phyloP scores from a whole-genome alignment of 2,797 vertebrate genomes.

The Melanogrammus aeglefinus region DNA sequence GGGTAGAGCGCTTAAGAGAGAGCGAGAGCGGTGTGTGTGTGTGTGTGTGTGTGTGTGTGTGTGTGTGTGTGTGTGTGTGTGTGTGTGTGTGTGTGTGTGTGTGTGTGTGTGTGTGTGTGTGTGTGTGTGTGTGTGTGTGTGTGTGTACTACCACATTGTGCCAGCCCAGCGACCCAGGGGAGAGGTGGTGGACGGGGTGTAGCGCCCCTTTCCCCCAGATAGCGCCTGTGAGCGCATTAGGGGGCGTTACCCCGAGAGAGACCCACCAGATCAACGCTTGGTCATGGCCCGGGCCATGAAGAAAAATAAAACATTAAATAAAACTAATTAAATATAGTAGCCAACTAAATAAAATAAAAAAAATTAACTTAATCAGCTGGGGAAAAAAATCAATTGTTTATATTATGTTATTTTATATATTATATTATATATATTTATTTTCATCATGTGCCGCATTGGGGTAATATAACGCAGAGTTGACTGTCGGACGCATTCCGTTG shows the following conservation, averaged over 20 bases:
- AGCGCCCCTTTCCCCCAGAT: neutral
- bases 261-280: neutral
- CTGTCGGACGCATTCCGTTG: too few species aligned
- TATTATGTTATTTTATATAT: too few species aligned
- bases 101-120: conserved; percentile 25
- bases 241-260: conserved; percentile 15
- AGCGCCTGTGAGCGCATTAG: neutral
- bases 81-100: conserved; percentile 12
- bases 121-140: conserved; percentile 15
- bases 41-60: neutral
- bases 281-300: conserved; percentile 11
- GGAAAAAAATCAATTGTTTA: too few species aligned
- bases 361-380: too few species aligned
- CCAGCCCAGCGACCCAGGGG: too few species aligned
- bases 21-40: too few species aligned
- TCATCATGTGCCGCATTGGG: too few species aligned
- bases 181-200: neutral
- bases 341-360: too few species aligned
- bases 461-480: too few species aligned
- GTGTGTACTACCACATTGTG: neutral
- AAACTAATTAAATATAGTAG: neutral
- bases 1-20: too few species aligned
- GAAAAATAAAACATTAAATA: neutral
- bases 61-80: conserved; percentile 7
- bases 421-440: too few species aligned